Conservation (phyloP, 2,113 vertebrate genomes). For the Chiloscyllium plagiosum region DNA sequence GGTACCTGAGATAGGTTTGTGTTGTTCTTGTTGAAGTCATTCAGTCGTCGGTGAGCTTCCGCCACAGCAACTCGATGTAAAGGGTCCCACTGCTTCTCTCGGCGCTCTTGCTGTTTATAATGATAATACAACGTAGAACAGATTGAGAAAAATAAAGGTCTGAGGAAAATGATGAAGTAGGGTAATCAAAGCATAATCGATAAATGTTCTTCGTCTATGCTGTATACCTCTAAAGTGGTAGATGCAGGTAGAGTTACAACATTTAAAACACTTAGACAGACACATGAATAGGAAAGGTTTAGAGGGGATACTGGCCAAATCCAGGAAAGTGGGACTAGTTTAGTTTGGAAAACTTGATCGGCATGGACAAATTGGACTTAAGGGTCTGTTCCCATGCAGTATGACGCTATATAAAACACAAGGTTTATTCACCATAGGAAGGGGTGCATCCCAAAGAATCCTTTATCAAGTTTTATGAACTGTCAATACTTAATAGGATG, state of each 20-base stretch:
- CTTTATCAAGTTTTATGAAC: neutral
- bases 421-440: neutral
- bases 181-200: neutral
- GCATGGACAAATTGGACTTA: too few relatives aligned
- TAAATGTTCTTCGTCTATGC: neutral
- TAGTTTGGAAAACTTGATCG: too few relatives aligned
- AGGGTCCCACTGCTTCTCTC: conserved; percentile 30
- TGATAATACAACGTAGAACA: neutral
- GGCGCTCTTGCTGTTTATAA: conserved; percentile 29
- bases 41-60: conserved; percentile 14
- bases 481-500: neutral
- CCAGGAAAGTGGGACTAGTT: too few relatives aligned
- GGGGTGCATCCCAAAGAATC: neutral
- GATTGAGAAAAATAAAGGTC: neutral
- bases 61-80: conserved; percentile 18
- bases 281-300: too few relatives aligned
- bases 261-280: too few relatives aligned
- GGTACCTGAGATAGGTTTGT: neutral
- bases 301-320: too few relatives aligned
- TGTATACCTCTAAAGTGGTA: neutral
- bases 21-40: conserved; percentile 14
- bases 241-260: too few relatives aligned
- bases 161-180: neutral
- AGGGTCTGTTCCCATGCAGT: too few relatives aligned
- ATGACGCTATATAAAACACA: neutral